phyloP scores from a whole-genome alignment of 2,113 vertebrate genomes.

The Stigmatopora nigra region DNA sequence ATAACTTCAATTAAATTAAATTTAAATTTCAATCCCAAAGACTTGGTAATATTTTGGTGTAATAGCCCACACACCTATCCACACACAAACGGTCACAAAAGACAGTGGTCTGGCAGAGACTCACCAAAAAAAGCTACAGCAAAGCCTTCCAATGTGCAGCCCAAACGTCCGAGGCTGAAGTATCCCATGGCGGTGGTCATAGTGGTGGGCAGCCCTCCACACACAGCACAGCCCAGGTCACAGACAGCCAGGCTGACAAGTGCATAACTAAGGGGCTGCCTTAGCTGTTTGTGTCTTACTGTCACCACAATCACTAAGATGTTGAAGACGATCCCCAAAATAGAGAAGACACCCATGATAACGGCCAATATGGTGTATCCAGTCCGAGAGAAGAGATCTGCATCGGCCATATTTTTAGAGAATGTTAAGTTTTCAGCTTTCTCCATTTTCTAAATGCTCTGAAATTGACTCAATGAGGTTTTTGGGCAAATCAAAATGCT shows the following conservation, averaged over 20 bases:
- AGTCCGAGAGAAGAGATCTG: conserved; percentile 48
- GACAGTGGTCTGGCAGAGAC: conserved; percentile 15
- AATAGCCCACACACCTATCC: neutral
- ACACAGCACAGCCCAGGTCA: conserved; percentile 67
- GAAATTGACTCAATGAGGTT: neutral
- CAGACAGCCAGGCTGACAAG: conserved; percentile 70
- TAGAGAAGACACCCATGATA: conserved; percentile 62
- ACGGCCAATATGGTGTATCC: conserved; percentile 60
- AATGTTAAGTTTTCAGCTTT: conserved; percentile 26
- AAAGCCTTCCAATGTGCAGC: conserved; percentile 68
- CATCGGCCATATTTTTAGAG: conserved; percentile 5
- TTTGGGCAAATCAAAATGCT: conserved; percentile 1
- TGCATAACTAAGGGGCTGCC: conserved; percentile 68
- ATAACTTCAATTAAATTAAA: neutral
- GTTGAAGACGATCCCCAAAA: conserved; percentile 60
- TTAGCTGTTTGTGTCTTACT: conserved; percentile 54
- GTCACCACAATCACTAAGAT: conserved; percentile 64
- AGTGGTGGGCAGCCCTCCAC: conserved; percentile 64
- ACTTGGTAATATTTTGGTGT: neutral
- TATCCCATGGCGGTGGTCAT: conserved; percentile 67
- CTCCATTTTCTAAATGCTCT: conserved; percentile 13
- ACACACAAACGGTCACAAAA: neutral
- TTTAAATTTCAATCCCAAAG: neutral
- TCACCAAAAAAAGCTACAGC: conserved; percentile 71
- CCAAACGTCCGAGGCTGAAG: conserved; percentile 66